A percentile compares a stretch with the other conserved stretches of the same genome.
phyloP scores from a whole-genome alignment of 2,797 vertebrate species.

The Brachyrhaphis roseni region DNA sequence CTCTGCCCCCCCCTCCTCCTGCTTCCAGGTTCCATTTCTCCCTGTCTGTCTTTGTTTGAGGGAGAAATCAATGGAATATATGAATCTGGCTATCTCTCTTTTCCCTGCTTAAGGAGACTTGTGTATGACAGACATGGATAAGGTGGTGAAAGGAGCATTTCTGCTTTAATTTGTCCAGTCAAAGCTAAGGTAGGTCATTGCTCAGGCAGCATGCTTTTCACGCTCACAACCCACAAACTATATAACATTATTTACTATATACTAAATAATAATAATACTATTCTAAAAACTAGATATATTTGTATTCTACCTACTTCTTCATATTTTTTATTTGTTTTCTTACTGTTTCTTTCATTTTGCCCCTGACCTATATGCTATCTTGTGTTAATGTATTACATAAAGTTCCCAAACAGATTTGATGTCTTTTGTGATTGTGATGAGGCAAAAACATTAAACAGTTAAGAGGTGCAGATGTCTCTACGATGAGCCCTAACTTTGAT shows the following conservation, averaged over 20 bases:
- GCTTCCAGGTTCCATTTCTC: constrained; percentile 58
- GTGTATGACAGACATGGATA: constrained; percentile 45
- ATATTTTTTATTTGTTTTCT: background rate
- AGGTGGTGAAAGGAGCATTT: constrained; percentile 24
- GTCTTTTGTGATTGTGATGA: background rate
- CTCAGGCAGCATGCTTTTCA: background rate
- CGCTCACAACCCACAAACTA: background rate
- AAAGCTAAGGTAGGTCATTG: background rate
- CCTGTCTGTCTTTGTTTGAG: constrained; percentile 73
- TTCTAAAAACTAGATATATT: background rate
- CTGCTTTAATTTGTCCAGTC: constrained; percentile 12
- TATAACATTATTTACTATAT: too few species aligned
- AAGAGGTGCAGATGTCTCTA: background rate
- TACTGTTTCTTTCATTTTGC: background rate
- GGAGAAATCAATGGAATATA: constrained; percentile 75
- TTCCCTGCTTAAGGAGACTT: constrained; percentile 58
- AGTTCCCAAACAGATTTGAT: background rate
- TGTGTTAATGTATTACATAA: background rate
- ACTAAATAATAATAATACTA: too few species aligned
- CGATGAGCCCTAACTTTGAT: background rate
- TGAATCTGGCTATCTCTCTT: constrained; percentile 75
- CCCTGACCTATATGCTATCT: background rate
- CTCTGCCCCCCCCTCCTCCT: constrained; percentile 38
- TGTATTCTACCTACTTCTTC: background rate
- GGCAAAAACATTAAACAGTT: background rate